phyloP scores from a whole-genome alignment of 2,113 vertebrate species.

The Leiothrix lutea region DNA sequence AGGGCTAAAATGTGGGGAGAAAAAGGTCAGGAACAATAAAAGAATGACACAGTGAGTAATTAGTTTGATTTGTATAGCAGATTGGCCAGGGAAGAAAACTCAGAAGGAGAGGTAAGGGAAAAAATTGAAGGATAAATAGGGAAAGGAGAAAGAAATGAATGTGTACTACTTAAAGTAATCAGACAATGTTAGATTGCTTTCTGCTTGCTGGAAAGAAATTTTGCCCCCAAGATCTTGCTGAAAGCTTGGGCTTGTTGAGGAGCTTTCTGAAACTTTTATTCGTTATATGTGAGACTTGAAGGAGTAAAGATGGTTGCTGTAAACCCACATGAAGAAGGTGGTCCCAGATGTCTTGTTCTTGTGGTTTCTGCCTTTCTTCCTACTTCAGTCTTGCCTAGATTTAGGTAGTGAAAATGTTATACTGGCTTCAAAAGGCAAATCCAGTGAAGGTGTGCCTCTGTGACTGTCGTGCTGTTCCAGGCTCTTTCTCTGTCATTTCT shows the following conservation, averaged over 20 bases:
- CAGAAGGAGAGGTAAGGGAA: background rate
- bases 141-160: background rate
- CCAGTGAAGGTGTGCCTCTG: background rate
- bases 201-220: background rate
- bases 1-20: background rate
- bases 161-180: background rate
- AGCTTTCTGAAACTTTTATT: background rate
- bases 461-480: background rate
- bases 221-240: background rate
- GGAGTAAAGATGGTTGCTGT: background rate
- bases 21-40: background rate
- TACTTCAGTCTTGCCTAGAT: background rate
- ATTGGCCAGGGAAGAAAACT: background rate
- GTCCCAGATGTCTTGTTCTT: background rate
- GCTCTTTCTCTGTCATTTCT: background rate
- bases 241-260: background rate
- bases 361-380: background rate
- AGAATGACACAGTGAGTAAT: background rate
- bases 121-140: background rate
- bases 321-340: background rate
- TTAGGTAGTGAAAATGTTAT: background rate
- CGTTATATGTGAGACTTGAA: background rate
- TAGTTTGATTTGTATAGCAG: background rate
- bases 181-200: background rate
- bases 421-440: background rate